These are phyloP conservation scores for Cryptoblepharus egeriae DNA, from an alignment of 2,797 vertebrate genomes.

Conservation along the genomic window DNA sequence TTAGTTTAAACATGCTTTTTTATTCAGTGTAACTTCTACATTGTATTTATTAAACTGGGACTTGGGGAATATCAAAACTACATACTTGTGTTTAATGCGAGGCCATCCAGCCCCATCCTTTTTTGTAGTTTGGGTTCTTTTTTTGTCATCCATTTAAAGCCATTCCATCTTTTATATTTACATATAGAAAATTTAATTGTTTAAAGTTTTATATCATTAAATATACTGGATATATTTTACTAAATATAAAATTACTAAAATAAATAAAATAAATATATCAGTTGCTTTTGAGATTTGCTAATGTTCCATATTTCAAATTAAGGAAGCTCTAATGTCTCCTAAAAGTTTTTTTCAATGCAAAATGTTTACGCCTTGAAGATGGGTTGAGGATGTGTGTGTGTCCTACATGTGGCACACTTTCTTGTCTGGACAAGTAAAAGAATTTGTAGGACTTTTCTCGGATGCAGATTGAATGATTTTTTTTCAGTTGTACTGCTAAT, in stretches of 20 bases:
- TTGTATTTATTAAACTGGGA: conserved; percentile 67
- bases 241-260: too few relatives aligned
- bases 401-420: not conserved
- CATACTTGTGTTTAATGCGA: conserved; percentile 9
- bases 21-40: conserved; percentile 53
- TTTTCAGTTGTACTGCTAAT: not conserved
- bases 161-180: not conserved
- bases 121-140: conserved; percentile 8
- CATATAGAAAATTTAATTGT: not conserved
- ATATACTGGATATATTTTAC: too few relatives aligned
- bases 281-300: not conserved
- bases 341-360: not conserved
- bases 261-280: too few relatives aligned
- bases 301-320: conserved; percentile 11
- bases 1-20: conserved; percentile 65
- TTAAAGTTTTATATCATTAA: not conserved
- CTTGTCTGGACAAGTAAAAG: not conserved
- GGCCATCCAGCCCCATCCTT: not conserved
- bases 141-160: not conserved
- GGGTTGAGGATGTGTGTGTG: not conserved
- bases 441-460: too few relatives aligned
- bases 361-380: not conserved
- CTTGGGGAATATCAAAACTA: conserved; percentile 36
- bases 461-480: not conserved
- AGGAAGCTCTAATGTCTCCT: not conserved